Evolutionary conservation across 2,797 vertebrate genomes (phyloP), one percentile per base, ranked within the genome.

Genomic region (Sebastes oblongus): DNA sequence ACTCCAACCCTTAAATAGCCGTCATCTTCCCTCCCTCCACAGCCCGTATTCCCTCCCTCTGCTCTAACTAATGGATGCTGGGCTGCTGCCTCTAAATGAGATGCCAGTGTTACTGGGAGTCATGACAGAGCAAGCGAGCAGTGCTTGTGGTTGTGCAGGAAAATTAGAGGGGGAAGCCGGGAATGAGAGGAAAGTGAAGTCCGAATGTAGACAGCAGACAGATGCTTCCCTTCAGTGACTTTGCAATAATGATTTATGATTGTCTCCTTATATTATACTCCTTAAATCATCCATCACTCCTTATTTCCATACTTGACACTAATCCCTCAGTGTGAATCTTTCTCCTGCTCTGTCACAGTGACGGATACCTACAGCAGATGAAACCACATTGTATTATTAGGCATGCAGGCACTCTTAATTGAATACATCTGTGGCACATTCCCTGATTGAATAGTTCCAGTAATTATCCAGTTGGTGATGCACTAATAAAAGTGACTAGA

Each of bases 1-100:
- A 92, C 91, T 86, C 90, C 89, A 93, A 85, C 89, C 93, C 93
- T 94, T 95, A 94, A 92, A 94, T 90, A 94, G 90, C 85, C 78
- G 59, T 88, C 88, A 81, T 72, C 85, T 82, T 78, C 78, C 79
- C 90, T 80, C 88, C 88, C 75, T 75, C 30, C 66, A 4, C 71
- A 34, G 42, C 81, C 72, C 34, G 32, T 84, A 77, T 75, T 72
- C 89, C 88, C 88, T 90, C 88, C 85, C 84, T 88, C 81, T 60
- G 22, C 84, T 90, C 85, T 52, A 85, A 89, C 92, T 91, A 88
- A 91, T 88, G 84, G 92, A 90, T 91, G 89, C 72, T 20, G 61
- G 85, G 81, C 91, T 89, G 80, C 91, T 75, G 93, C 86, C 87
- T 91, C 88, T 82, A 89, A 93, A 92, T 89, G 91, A 94, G 90